Conservation (phyloP, 2,888 invertebrate genomes). For the Meta bourneti region DNA sequence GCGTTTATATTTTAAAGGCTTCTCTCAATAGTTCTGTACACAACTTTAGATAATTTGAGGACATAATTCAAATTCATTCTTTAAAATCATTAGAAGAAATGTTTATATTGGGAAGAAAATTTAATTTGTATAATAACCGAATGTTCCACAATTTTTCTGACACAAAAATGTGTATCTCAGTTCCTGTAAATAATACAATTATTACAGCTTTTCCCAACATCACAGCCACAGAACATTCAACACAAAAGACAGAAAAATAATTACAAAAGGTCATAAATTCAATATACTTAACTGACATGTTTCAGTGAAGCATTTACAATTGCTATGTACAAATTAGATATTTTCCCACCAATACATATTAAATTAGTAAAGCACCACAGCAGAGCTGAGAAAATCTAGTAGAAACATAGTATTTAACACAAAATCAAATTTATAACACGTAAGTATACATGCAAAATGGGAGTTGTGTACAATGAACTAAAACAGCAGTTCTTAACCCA, state of each 20-base stretch:
- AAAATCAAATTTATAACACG: background rate
- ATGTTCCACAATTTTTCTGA: background rate
- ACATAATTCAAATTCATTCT: no score
- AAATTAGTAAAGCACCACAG: conserved; percentile 27
- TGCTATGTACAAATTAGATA: conserved; percentile 25
- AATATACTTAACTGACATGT: background rate
- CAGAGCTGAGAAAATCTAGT: conserved; percentile 8
- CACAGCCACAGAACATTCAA: background rate
- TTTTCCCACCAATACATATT: conserved; percentile 2
- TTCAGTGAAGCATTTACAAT: conserved; percentile 8
- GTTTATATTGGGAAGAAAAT: no score
- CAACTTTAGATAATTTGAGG: no score
- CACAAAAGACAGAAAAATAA: background rate
- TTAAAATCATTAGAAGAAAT: no score
- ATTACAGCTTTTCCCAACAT: background rate
- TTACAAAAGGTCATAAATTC: background rate
- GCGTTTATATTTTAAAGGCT: no score
- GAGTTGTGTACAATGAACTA: background rate
- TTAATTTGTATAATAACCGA: no score
- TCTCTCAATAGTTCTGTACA: no score
- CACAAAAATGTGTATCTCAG: background rate
- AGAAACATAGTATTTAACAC: background rate
- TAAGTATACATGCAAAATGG: background rate
- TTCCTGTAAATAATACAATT: background rate
- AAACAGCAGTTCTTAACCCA: background rate